Evolutionary conservation across 2,797 vertebrate genomes (phyloP), one percentile per base, ranked within the genome.

Genomic region (Silurus aristotelis): DNA sequence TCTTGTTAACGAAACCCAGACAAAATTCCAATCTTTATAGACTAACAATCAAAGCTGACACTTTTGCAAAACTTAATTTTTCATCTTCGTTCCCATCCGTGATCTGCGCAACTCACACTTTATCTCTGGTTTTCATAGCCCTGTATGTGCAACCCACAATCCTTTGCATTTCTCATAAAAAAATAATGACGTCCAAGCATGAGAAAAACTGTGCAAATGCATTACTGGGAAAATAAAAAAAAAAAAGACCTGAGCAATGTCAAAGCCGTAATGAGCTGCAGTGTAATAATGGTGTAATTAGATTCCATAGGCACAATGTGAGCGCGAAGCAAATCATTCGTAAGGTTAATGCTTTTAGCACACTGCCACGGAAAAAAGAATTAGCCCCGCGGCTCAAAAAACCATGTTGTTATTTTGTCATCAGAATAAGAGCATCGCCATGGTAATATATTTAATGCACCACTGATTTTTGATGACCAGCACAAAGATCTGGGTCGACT

Each of bases 271-370:
- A 86, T 86, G 81, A 80, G 80, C 82, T 87, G 63, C 73, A 76
- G 85, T 75, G 84, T 83, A 87, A 85, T 85, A 88, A 87, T 60
- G 43, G n/a, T 22, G 25, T 88, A 83, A 87, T 89, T 84, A 84
- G 82, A 82, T 84, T 87, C 27, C 67, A 70, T 84, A 82, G 22
- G 82, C 19, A 82, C 80, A 58, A 78, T 73, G 82, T 63, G 75
- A 73, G 56, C 87, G 64, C 67, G 80, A 85, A 85, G 70, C 78
- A 75, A 78, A 85, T 82, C 84, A 71, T 86, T 89, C 56, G 64
- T 85, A 85, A 87, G 48, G 84, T 79, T 86, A 88, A 70, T 82
- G 84, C 84, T 58, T 82, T 77, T 87, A 78, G 67, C 78, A 43
- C 76, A 58, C 70, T 60, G 75, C 84, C 48, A 46, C 64, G 81